Evolutionary conservation across 2,888 invertebrate genomes (phyloP).

Genomic region (Octonoba sinensis): DNA sequence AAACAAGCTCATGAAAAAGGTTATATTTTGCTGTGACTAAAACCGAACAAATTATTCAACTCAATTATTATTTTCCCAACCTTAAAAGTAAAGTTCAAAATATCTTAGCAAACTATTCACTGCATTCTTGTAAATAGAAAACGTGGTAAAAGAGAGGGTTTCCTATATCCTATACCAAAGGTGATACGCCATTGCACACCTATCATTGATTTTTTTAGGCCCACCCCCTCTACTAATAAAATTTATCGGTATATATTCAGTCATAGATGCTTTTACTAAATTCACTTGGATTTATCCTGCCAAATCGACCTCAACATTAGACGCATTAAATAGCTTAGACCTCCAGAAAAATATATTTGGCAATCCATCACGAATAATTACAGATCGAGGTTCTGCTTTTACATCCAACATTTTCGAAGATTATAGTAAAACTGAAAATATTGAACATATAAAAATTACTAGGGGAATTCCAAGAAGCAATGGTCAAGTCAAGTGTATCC

Average conservation of each 20-base stretch:
- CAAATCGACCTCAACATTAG: background rate
- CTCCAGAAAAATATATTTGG: background rate
- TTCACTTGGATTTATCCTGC: constrained; percentile 7
- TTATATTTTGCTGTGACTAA: too few relatives aligned
- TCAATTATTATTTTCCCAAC: too few relatives aligned
- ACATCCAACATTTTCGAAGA: background rate
- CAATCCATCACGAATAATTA: too few relatives aligned
- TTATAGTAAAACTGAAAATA: background rate
- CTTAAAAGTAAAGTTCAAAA: too few relatives aligned
- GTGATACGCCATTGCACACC: background rate
- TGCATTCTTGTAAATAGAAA: too few relatives aligned
- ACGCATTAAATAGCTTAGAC: background rate
- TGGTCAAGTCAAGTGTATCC: constrained; percentile 2
- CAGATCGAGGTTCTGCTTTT: too few relatives aligned
- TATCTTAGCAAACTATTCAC: too few relatives aligned
- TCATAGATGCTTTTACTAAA: constrained; percentile 10
- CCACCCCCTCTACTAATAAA: background rate
- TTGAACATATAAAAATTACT: constrained; percentile 2
- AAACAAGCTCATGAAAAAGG: too few relatives aligned
- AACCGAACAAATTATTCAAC: too few relatives aligned
- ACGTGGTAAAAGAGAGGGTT: background rate
- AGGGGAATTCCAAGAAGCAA: constrained; percentile 5
- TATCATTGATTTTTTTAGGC: constrained; percentile 15
- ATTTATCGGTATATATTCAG: background rate
- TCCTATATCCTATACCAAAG: background rate